A percentile compares a stretch with the other conserved stretches of the same genome.
Conservation (phyloP, 2,113 vertebrate species). For the Piliocolobus tephrosceles region DNA sequence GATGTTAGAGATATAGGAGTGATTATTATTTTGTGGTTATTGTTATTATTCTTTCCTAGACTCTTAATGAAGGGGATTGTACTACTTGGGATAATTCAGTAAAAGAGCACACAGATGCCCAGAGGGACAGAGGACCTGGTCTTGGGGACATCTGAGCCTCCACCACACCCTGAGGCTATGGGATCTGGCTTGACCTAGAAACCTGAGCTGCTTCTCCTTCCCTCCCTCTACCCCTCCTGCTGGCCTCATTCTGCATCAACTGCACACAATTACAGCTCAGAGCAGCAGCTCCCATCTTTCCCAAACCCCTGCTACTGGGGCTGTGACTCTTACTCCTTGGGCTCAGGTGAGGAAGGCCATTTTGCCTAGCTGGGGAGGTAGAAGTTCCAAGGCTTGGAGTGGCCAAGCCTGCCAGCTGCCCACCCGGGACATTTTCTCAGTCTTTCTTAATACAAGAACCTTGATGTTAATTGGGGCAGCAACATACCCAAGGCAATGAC, state of each 20-base stretch:
- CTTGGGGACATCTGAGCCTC: constrained; percentile 36
- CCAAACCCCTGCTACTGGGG: background rate
- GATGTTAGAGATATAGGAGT: fast-evolving
- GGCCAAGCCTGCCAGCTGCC: background rate
- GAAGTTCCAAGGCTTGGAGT: background rate
- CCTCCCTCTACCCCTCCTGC: background rate
- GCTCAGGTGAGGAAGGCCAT: background rate
- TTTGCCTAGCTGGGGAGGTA: background rate
- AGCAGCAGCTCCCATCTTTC: background rate
- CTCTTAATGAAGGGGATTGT: background rate
- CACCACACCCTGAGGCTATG: background rate
- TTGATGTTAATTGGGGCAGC: background rate
- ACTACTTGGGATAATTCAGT: background rate
- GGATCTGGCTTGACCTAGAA: constrained; percentile 67
- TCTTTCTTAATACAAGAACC: background rate
- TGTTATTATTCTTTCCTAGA: background rate
- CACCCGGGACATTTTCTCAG: background rate
- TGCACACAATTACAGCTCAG: background rate
- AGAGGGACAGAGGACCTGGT: background rate
- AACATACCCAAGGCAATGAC: background rate
- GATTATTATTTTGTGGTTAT: background rate
- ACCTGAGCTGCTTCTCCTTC: background rate
- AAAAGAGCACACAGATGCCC: background rate
- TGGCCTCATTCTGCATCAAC: constrained; percentile 23
- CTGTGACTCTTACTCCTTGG: background rate